phyloP scores from a whole-genome alignment of 2,113 vertebrate genomes.

The Halcyon malimbica region DNA sequence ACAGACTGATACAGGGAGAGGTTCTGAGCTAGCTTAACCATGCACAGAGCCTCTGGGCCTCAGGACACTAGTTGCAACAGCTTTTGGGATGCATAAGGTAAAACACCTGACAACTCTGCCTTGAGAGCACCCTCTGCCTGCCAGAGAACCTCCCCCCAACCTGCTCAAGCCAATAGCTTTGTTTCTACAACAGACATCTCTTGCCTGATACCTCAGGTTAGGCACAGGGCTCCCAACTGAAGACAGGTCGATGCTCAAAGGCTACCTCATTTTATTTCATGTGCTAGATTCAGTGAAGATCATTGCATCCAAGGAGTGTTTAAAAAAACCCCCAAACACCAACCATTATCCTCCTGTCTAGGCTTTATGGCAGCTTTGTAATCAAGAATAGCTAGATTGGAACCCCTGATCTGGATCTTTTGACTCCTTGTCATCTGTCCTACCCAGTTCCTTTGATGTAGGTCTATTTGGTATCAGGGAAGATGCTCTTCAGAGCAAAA shows the following conservation, averaged over 20 bases:
- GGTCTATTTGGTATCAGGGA: neutral
- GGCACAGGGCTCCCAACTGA: neutral
- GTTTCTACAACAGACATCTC: neutral
- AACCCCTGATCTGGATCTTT: neutral
- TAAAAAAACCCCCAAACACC: neutral
- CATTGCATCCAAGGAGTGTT: neutral
- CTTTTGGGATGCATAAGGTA: neutral
- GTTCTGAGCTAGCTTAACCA: neutral
- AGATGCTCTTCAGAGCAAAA: neutral
- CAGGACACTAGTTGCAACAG: neutral
- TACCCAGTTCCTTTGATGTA: neutral
- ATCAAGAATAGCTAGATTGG: neutral
- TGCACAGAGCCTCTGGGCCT: neutral
- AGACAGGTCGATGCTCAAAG: neutral
- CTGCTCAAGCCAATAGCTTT: neutral
- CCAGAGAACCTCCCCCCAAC: neutral
- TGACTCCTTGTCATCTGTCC: neutral
- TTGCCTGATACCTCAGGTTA: neutral
- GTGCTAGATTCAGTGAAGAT: neutral
- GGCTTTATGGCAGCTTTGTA: neutral
- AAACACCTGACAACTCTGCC: neutral
- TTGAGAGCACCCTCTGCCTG: neutral
- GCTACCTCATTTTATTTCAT: neutral
- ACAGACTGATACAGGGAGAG: neutral
- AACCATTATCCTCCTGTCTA: neutral